phyloP scores from a whole-genome alignment of 2,797 vertebrate genomes.

The Gymnoscopelus braueri region DNA sequence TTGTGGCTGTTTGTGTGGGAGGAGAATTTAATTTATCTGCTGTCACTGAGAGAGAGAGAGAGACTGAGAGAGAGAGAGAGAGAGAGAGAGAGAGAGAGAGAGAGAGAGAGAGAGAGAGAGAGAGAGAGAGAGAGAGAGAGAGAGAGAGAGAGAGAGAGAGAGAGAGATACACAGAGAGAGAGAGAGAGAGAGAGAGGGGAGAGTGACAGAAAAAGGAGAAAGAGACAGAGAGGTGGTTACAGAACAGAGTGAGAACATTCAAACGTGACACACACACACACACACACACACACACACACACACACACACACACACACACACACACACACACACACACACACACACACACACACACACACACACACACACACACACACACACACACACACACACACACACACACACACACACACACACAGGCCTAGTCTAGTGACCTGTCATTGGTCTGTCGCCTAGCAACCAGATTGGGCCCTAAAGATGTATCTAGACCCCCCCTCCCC shows the following conservation, averaged over 20 bases:
- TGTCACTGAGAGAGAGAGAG: background rate
- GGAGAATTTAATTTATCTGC: slow-evolving; percentile 66
- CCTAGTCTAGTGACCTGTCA: slow-evolving; percentile 76
- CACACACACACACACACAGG: slow-evolving; percentile 58
- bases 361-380: background rate
- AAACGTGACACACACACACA: slow-evolving; percentile 17
- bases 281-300: slow-evolving; percentile 28
- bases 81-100: background rate
- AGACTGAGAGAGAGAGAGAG: slow-evolving; percentile 25
- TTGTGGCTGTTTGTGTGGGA: slow-evolving; percentile 70
- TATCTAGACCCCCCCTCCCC: slow-evolving; percentile 40
- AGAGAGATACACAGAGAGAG: slow-evolving; percentile 3
- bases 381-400: background rate
- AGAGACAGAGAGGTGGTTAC: slow-evolving; percentile 45
- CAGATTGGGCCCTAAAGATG: slow-evolving; percentile 70
- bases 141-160: background rate
- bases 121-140: slow-evolving; percentile 33
- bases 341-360: background rate
- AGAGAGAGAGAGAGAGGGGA: slow-evolving; percentile 4
- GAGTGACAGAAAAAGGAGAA: slow-evolving; percentile 24
- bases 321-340: slow-evolving; percentile 8
- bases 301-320: slow-evolving; percentile 15
- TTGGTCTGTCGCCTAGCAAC: slow-evolving; percentile 83
- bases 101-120: slow-evolving; percentile 15
- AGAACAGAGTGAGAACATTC: slow-evolving; percentile 16